These are phyloP conservation scores for Plectrocnemia conspersa DNA, from an alignment of 1,140 invertebrate species.

Conservation along the genomic window DNA sequence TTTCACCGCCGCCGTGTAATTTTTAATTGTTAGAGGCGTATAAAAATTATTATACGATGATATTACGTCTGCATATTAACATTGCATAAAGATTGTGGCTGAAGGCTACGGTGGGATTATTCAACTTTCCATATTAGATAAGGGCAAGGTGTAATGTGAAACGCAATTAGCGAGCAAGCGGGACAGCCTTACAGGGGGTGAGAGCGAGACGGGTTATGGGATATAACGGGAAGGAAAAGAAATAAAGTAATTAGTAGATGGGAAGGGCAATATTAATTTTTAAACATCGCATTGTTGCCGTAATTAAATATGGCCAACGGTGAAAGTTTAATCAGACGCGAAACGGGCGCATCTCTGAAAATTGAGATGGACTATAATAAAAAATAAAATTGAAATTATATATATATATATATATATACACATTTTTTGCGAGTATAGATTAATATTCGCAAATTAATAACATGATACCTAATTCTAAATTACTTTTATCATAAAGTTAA, in stretches of 20 bases:
- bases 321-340: no score
- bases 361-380: no score
- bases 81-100: slow-evolving; percentile 21
- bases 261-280: slow-evolving; percentile 27
- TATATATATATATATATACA: no score
- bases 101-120: slow-evolving; percentile 14
- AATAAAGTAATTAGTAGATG: slow-evolving; percentile 25
- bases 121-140: slow-evolving; percentile 32
- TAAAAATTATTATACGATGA: no score
- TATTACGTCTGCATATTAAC: slow-evolving; percentile 17
- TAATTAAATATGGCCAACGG: slow-evolving; percentile 14
- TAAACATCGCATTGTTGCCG: slow-evolving; percentile 20
- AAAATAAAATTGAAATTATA: no score
- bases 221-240: not conserved
- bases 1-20: no score
- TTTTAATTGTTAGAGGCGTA: no score
- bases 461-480: no score
- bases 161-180: slow-evolving; percentile 24
- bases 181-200: not conserved
- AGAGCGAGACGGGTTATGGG: not conserved
- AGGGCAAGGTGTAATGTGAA: slow-evolving; percentile 27
- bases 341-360: no score
- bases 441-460: no score
- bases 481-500: no score
- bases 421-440: no score